phyloP scores from a whole-genome alignment of 2,888 invertebrate genomes.

The Acanthoscelides obtectus region DNA sequence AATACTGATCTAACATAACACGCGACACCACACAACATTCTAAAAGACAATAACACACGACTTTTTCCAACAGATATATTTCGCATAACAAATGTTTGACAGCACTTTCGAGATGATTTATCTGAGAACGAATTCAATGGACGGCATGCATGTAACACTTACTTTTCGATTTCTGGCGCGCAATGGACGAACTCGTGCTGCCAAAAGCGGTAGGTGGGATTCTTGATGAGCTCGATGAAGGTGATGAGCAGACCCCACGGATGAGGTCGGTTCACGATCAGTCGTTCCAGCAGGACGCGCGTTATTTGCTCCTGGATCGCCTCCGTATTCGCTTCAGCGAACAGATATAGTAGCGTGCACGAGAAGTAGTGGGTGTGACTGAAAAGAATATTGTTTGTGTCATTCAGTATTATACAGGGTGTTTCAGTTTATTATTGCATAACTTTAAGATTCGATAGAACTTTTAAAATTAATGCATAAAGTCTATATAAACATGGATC shows the following conservation, averaged over 20 bases:
- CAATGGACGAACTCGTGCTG: constrained; percentile 98
- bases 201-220: constrained; percentile 98
- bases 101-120: background rate
- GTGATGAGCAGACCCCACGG: constrained; percentile 99
- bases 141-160: constrained; percentile 45
- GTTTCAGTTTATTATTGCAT: too few relatives aligned
- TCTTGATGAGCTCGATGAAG: constrained; percentile 98
- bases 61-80: background rate
- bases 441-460: too few relatives aligned
- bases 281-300: constrained; percentile 88
- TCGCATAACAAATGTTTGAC: background rate
- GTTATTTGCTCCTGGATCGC: constrained; percentile 99
- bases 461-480: too few relatives aligned
- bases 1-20: too few relatives aligned
- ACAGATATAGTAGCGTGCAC: constrained; percentile 92
- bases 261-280: constrained; percentile 97
- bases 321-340: constrained; percentile 95
- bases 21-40: too few relatives aligned
- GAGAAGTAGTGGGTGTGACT: constrained; percentile 99
- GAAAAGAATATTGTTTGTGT: background rate
- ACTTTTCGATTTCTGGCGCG: constrained; percentile 99
- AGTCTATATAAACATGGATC: too few relatives aligned
- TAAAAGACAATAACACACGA: background rate
- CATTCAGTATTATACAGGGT: too few relatives aligned
- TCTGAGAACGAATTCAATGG: too few relatives aligned